Evolutionary conservation across 2,797 vertebrate species (phyloP).

Genomic region (Okamejei kenojei): DNA sequence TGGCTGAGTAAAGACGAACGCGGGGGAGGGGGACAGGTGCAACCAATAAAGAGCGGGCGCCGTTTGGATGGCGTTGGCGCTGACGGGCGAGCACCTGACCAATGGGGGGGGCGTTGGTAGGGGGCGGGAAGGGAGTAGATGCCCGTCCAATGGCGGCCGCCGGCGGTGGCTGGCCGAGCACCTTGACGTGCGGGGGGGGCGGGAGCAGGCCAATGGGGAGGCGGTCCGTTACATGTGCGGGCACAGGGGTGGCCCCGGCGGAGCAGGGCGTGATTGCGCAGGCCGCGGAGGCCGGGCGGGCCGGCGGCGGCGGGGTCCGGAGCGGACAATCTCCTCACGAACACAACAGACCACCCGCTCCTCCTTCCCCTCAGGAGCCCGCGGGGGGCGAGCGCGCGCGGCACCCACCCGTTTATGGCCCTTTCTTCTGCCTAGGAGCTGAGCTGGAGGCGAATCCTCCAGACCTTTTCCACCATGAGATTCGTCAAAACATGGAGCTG

Average conservation of each 20-base stretch:
- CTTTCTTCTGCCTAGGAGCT: slow-evolving; percentile 30
- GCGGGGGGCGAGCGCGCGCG: background rate
- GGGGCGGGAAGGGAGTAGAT: background rate
- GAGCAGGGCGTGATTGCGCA: slow-evolving; percentile 42
- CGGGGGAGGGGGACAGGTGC: too few species aligned
- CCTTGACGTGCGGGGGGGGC: background rate
- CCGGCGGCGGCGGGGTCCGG: slow-evolving; percentile 46
- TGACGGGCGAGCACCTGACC: background rate
- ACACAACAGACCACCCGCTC: slow-evolving; percentile 40
- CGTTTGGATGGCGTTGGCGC: background rate
- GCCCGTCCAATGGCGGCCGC: slow-evolving; percentile 24
- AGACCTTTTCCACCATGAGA: slow-evolving; percentile 31
- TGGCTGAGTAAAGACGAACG: too few species aligned
- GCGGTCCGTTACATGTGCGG: background rate
- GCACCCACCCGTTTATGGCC: slow-evolving; percentile 6
- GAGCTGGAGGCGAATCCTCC: background rate
- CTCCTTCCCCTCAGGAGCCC: slow-evolving; percentile 43
- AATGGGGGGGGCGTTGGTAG: background rate
- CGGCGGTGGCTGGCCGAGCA: background rate
- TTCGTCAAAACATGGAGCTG: slow-evolving; percentile 75
- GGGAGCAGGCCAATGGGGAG: background rate
- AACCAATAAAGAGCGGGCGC: background rate
- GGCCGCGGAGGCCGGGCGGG: slow-evolving; percentile 43
- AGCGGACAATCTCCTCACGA: too few species aligned
- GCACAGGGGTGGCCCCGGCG: slow-evolving; percentile 40